Evolutionary conservation across 2,797 vertebrate genomes (phyloP).

Genomic region (Ctenosaura bakeri): DNA sequence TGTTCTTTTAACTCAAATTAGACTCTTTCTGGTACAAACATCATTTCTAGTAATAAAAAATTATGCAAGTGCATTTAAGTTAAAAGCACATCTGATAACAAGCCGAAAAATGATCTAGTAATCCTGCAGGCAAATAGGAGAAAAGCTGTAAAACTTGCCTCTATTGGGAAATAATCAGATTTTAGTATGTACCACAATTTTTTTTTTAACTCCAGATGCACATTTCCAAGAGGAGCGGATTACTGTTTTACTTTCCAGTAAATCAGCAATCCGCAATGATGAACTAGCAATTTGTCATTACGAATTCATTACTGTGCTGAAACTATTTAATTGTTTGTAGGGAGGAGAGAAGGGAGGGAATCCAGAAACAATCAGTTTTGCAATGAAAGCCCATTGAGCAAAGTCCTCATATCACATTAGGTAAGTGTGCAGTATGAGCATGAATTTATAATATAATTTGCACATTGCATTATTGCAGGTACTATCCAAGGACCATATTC

Average conservation of each 20-base stretch:
- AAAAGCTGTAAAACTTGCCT: conserved; percentile 7
- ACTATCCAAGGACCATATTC: background rate
- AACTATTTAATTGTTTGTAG: conserved; percentile 17
- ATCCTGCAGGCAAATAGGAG: background rate
- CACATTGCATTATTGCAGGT: background rate
- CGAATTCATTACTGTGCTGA: conserved; percentile 23
- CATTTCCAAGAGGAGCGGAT: conserved; percentile 23
- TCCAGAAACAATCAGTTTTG: background rate
- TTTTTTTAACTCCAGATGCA: background rate
- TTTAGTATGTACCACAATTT: conserved; percentile 3
- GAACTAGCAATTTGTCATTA: conserved; percentile 30
- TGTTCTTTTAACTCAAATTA: background rate
- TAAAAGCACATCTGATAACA: background rate
- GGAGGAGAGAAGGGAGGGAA: background rate
- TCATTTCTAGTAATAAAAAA: conserved; percentile 17
- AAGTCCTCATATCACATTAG: background rate
- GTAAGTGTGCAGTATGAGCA: background rate
- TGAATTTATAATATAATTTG: background rate
- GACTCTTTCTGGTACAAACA: background rate
- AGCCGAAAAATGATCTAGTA: background rate
- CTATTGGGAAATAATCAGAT: background rate
- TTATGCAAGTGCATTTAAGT: background rate
- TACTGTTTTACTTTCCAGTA: conserved; percentile 21
- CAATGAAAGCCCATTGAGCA: background rate
- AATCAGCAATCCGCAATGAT: background rate